Evolutionary conservation across 2,113 vertebrate species (phyloP).

Genomic region (Coptodon bakossiorum): DNA sequence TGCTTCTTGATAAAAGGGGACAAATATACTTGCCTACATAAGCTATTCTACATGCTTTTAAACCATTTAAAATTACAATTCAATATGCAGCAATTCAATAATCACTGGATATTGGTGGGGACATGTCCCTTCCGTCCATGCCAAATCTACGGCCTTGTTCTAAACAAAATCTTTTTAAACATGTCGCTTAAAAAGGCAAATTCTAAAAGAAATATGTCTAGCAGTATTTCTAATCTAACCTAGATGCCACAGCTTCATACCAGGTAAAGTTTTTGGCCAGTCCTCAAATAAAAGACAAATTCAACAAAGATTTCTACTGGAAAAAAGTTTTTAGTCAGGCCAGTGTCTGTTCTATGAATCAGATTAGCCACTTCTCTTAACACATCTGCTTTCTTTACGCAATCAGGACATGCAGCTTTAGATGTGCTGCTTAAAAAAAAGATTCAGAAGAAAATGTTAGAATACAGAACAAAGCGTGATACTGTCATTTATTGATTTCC

Average conservation of each 20-base stretch:
- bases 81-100: too few species aligned
- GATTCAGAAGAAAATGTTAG: background rate
- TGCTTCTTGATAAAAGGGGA: too few species aligned
- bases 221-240: background rate
- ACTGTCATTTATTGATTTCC: conserved; percentile 47
- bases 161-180: background rate
- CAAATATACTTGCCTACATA: too few species aligned
- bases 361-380: background rate
- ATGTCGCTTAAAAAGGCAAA: background rate
- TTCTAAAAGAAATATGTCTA: background rate
- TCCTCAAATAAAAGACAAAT: background rate
- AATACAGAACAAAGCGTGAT: background rate
- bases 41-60: too few species aligned
- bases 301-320: background rate
- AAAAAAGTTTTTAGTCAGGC: background rate
- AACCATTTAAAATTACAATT: too few species aligned
- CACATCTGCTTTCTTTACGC: background rate
- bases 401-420: background rate
- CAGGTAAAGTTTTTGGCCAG: background rate
- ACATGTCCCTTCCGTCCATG: too few species aligned
- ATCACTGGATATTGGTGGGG: too few species aligned
- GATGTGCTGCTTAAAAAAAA: background rate
- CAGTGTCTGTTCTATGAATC: background rate
- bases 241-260: background rate
- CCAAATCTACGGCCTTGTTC: background rate